Conservation (phyloP, 2,797 vertebrate species). For the Sciurus vulgaris region DNA sequence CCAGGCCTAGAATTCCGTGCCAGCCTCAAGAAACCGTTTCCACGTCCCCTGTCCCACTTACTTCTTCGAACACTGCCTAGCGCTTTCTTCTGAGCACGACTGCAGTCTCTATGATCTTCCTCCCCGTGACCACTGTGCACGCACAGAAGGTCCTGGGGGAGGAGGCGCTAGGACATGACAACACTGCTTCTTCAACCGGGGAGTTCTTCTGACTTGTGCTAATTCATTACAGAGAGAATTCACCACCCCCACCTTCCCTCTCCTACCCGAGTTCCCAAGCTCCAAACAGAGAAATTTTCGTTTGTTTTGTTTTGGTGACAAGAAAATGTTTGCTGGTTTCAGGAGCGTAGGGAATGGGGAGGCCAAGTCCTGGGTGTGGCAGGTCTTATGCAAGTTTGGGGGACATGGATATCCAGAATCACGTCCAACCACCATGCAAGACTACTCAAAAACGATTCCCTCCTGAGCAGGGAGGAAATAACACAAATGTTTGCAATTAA, state of each 20-base stretch:
- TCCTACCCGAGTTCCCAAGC: not conserved
- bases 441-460: not conserved
- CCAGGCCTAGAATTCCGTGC: not conserved
- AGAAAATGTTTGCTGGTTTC: conserved; percentile 22
- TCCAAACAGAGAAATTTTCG: not conserved
- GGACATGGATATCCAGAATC: not conserved
- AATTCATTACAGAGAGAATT: not conserved
- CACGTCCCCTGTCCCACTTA: not conserved
- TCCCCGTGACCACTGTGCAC: not conserved
- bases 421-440: not conserved
- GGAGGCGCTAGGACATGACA: not conserved
- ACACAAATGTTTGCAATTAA: rapidly evolving
- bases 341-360: not conserved
- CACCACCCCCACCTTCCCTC: too few species aligned
- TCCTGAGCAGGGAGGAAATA: not conserved
- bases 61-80: not conserved
- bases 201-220: not conserved
- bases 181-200: not conserved
- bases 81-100: not conserved
- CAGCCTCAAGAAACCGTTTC: not conserved
- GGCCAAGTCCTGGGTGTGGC: not conserved
- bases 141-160: not conserved
- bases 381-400: not conserved
- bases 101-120: not conserved
- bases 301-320: not conserved